Percentiles rank a stretch among this genome's conserved stretches.
phyloP scores from a whole-genome alignment of 1,140 invertebrate genomes.

The Trichonephila clavata region DNA sequence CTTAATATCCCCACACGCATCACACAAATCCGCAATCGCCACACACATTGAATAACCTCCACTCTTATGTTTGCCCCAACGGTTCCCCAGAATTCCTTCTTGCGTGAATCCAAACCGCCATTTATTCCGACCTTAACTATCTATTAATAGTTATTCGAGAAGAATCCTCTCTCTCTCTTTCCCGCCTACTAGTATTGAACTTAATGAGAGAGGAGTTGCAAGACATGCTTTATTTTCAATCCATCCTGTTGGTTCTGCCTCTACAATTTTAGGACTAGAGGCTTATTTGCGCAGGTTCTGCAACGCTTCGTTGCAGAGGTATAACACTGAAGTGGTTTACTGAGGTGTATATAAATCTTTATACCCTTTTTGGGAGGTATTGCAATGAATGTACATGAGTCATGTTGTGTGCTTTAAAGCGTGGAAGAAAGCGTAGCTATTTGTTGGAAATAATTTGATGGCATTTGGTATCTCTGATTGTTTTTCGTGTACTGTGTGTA shows the following conservation, averaged over 20 bases:
- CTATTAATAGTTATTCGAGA: constrained; percentile 24
- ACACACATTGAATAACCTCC: no score
- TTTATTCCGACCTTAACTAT: neutral
- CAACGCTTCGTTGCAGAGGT: neutral
- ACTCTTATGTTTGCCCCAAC: no score
- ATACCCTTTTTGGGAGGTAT: neutral
- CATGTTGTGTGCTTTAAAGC: neutral
- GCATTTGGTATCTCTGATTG: neutral
- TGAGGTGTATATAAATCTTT: neutral
- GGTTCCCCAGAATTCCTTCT: neutral
- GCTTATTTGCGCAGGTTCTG: neutral
- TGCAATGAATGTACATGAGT: neutral
- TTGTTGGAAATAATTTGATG: neutral
- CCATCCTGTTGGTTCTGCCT: neutral
- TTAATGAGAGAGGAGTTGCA: neutral
- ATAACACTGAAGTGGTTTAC: neutral
- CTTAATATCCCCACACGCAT: neutral
- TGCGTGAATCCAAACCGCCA: neutral
- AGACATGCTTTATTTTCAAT: neutral
- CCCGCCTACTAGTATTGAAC: neutral
- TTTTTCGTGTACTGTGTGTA: neutral
- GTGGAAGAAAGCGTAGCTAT: neutral
- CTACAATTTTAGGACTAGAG: neutral
- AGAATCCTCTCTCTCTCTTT: no score
- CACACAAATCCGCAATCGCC: no score